Evolutionary conservation across 2,888 invertebrate genomes (phyloP), one percentile per base, ranked within the genome.

Genomic region (Macrophya annulata): DNA sequence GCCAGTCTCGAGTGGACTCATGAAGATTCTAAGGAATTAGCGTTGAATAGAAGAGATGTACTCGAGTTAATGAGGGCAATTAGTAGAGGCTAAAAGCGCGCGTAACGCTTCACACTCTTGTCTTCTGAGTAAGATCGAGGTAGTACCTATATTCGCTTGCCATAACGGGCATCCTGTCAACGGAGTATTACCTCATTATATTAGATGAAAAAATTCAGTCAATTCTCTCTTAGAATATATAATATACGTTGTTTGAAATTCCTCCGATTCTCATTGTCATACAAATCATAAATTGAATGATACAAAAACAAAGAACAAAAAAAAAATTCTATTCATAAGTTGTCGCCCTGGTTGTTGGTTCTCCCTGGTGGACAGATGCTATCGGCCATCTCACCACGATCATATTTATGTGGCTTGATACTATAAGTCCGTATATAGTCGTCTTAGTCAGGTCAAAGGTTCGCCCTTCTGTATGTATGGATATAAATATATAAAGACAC

Each of bases 301-400:
- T n/a, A n/a, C n/a, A n/a, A n/a, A 31, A 4, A 12, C 2, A 48
- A 25, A 72, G 12, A 55, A 51, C 72, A 15, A 21, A 15, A 72
- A 51, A 21, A 72, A 51, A 15, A 72, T 74, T 51, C 10, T 84
- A 84, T 84, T 84, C 84, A 74, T 84, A 84, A 84, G 84, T 71
- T 72, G 55, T 84, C 84, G 77, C 77, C 77, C 51, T 37, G 51
- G 10, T 31, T 40, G 15, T 31, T 71, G 40, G 4, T 51, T 5
- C 74, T 21, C 45, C 45, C 25, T 37, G 51, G 84, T 51, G 51
- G 84, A 84, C 84, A 84, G 84, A 84, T 84, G 45, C 84, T 72
- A 84, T 84, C 84, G 51, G 72, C n/a, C 77, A 77, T 77, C 55
- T 77, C 77, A 4, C n/a, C 51, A 77, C 25, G 77, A 77, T 77